Percentiles rank a stretch among this genome's conserved stretches.
Conservation (phyloP, 2,888 invertebrate genomes). For the Rotaria sp. region DNA sequence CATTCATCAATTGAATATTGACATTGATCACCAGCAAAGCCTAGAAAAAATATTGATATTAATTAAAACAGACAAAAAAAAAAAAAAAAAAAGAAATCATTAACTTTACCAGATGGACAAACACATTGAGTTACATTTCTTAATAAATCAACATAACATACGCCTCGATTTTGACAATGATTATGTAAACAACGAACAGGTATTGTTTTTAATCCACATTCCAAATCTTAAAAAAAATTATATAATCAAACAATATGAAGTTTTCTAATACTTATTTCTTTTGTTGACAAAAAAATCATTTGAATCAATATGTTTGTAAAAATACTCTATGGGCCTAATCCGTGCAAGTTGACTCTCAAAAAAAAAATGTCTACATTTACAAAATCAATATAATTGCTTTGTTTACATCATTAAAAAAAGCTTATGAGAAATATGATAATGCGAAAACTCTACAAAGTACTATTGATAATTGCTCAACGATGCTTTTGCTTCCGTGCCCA, state of each 20-base stretch:
- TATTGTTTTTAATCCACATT: conserved; percentile 9
- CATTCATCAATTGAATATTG: conserved; percentile 15
- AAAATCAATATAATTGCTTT: too few species aligned
- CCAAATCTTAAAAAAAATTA: neutral
- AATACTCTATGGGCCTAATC: too few species aligned
- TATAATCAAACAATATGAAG: neutral
- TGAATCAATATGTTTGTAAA: too few species aligned
- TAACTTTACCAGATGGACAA: neutral
- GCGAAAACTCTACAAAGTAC: too few species aligned
- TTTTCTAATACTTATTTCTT: too few species aligned
- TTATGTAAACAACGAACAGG: neutral
- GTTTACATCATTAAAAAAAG: too few species aligned
- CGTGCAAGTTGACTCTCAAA: too few species aligned
- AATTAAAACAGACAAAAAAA: neutral
- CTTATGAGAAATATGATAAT: too few species aligned
- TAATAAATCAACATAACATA: conserved; percentile 2
- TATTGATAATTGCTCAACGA: too few species aligned
- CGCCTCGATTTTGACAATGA: conserved; percentile 10
- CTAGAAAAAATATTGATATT: conserved; percentile 6
- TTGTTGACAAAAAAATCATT: too few species aligned
- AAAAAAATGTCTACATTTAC: too few species aligned
- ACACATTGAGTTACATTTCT: conserved; percentile 2
- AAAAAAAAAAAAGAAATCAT: neutral
- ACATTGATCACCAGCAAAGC: conserved; percentile 27
- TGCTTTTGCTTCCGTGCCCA: too few species aligned